Conservation (phyloP, 1,140 invertebrate genomes). For the Thaumetopoea pityocampa region DNA sequence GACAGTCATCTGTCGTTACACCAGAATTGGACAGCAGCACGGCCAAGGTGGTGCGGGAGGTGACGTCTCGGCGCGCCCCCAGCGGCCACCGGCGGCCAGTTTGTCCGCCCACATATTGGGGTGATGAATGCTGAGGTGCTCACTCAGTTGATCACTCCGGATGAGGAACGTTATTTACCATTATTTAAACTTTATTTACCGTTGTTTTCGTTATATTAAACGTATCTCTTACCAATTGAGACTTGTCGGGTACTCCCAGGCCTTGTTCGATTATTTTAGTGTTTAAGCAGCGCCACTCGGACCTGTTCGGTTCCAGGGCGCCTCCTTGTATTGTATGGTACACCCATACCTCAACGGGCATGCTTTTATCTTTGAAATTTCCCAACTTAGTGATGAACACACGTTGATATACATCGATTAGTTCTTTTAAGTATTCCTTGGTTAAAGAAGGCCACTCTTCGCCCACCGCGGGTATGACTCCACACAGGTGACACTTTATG, state of each 20-base stretch:
- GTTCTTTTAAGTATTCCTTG: conserved; percentile 71
- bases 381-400: conserved; percentile 65
- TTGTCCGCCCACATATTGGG: too few species aligned
- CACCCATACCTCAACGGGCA: conserved; percentile 77
- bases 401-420: conserved; percentile 64
- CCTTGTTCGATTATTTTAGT: conserved; percentile 74
- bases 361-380: conserved; percentile 60
- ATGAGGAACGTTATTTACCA: too few species aligned
- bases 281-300: conserved; percentile 76
- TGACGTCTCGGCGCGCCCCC: too few species aligned
- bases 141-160: too few species aligned
- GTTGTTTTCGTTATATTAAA: too few species aligned
- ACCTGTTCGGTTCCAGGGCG: conserved; percentile 66
- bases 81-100: too few species aligned
- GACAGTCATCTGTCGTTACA: too few species aligned
- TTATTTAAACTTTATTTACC: too few species aligned
- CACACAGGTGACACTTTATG: conserved; percentile 76
- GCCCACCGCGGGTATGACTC: conserved; percentile 75
- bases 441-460: conserved; percentile 74
- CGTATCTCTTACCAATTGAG: conserved; percentile 46
- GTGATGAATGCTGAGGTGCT: too few species aligned
- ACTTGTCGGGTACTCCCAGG: conserved; percentile 73
- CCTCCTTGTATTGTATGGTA: conserved; percentile 61
- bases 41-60: too few species aligned
- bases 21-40: too few species aligned